These are phyloP conservation scores for Cyprinodon variegatus DNA, from an alignment of 2,113 vertebrate species.

Conservation along the genomic window DNA sequence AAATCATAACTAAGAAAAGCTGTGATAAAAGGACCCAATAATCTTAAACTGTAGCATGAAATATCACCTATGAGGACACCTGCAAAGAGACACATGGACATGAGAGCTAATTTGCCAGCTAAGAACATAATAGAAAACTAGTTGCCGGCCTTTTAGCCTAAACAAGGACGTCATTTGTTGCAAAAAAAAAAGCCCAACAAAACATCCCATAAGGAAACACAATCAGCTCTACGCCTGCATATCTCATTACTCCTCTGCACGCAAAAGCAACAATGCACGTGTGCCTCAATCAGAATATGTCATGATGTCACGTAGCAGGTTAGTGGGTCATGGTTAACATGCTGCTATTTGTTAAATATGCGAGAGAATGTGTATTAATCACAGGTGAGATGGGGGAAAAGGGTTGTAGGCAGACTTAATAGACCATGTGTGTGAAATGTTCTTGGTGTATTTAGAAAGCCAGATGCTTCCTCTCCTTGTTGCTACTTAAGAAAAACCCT, in stretches of 20 bases:
- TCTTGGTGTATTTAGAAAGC: slow-evolving; percentile 20
- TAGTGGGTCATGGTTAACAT: slow-evolving; percentile 25
- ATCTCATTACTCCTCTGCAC: slow-evolving; percentile 26
- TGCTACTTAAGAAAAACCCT: not conserved
- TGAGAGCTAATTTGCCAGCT: not conserved
- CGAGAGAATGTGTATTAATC: slow-evolving; percentile 14
- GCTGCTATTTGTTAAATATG: slow-evolving; percentile 29
- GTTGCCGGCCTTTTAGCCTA: not conserved
- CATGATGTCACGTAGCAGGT: slow-evolving; percentile 41
- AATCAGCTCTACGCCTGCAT: slow-evolving; percentile 51
- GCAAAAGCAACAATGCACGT: not conserved
- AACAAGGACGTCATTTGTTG: slow-evolving; percentile 22
- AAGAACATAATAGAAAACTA: not conserved
- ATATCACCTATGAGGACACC: not conserved
- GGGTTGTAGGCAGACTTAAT: slow-evolving; percentile 9
- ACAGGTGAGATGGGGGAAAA: not conserved
- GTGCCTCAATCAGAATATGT: not conserved
- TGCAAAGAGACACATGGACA: not conserved
- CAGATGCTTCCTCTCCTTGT: slow-evolving; percentile 70
- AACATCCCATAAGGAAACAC: slow-evolving; percentile 33
- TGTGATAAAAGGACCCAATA: not conserved
- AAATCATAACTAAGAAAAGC: too few relatives aligned
- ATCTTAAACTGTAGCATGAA: not conserved
- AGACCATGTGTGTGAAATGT: slow-evolving; percentile 3
- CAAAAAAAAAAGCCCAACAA: slow-evolving; percentile 23